A percentile compares a stretch with the other conserved stretches of the same genome.
Conservation (phyloP, 1,140 invertebrate species). For the Brachionus koreanus region DNA sequence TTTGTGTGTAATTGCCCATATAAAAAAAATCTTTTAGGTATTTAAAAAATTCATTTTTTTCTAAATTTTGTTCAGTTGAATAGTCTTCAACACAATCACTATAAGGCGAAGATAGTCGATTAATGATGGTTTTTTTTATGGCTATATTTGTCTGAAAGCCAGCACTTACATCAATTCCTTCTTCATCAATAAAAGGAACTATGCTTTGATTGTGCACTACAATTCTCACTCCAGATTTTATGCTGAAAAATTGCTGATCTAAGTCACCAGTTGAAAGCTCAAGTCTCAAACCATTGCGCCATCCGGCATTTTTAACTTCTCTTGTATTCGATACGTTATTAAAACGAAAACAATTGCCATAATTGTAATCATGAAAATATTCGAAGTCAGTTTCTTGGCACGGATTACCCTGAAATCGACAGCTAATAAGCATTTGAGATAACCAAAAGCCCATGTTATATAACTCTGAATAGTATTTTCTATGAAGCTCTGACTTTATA, state of each 20-base stretch:
- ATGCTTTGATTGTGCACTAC: not conserved
- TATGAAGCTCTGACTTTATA: not conserved
- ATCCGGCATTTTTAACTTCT: not conserved
- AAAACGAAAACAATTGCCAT: constrained; percentile 35
- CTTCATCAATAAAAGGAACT: not conserved
- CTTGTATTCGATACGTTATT: not conserved
- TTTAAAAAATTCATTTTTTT: not conserved
- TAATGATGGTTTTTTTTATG: not conserved
- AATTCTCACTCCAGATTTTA: constrained; percentile 5
- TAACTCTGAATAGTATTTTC: not conserved
- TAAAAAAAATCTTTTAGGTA: not conserved
- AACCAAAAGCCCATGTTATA: constrained; percentile 4
- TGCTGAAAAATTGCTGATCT: not conserved
- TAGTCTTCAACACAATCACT: not conserved
- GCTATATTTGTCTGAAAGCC: constrained; percentile 1
- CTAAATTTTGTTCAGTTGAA: not conserved
- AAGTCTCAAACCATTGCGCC: not conserved
- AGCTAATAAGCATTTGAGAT: not conserved
- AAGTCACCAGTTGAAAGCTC: not conserved
- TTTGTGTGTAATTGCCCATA: not conserved
- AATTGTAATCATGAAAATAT: not conserved
- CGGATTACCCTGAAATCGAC: not conserved
- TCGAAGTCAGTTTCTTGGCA: not conserved
- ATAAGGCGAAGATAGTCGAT: not conserved
- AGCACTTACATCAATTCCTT: not conserved